A percentile compares a stretch with the other conserved stretches of the same genome.
These are phyloP conservation scores for Halocynthia roretzi DNA, from an alignment of 23 tunicate genomes.

Conservation along the genomic window DNA sequence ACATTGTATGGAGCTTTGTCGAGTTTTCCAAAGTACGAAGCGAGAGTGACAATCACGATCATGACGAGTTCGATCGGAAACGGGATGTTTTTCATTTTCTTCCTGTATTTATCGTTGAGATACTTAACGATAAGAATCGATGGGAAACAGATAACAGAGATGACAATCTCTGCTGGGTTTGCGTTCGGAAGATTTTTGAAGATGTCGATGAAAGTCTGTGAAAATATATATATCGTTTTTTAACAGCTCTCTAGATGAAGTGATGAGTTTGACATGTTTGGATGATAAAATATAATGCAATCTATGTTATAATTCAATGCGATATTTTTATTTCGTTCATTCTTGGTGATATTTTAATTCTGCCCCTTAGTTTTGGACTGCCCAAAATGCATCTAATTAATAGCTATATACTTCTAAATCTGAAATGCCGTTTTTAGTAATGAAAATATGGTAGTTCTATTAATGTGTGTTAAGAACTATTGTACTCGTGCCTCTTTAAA, in stretches of 20 bases:
- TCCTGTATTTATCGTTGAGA: constrained; percentile 62
- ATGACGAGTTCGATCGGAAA: constrained; percentile 79
- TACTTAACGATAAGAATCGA: constrained; percentile 57
- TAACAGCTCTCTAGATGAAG: neutral
- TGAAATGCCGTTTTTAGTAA: too few species aligned
- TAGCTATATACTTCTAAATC: too few species aligned
- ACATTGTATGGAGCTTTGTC: constrained; percentile 79
- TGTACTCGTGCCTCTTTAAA: too few species aligned
- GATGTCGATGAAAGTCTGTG: constrained; percentile 58
- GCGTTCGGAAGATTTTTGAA: constrained; percentile 42
- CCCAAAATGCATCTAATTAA: too few species aligned
- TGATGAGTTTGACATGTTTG: neutral
- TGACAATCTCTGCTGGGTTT: constrained; percentile 65
- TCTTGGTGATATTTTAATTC: too few species aligned
- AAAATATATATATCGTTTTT: neutral
- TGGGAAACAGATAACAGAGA: constrained; percentile 52
- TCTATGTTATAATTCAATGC: neutral
- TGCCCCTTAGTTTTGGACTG: too few species aligned
- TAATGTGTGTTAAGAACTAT: too few species aligned
- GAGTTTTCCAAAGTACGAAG: constrained; percentile 59
- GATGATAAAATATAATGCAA: neutral
- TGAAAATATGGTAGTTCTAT: too few species aligned
- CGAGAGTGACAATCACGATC: constrained; percentile 58
- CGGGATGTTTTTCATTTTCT: constrained; percentile 68
- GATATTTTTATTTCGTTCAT: too few species aligned